Evolutionary conservation across 2,113 vertebrate genomes (phyloP).

Genomic region (Hirundichthys speculiger): DNA sequence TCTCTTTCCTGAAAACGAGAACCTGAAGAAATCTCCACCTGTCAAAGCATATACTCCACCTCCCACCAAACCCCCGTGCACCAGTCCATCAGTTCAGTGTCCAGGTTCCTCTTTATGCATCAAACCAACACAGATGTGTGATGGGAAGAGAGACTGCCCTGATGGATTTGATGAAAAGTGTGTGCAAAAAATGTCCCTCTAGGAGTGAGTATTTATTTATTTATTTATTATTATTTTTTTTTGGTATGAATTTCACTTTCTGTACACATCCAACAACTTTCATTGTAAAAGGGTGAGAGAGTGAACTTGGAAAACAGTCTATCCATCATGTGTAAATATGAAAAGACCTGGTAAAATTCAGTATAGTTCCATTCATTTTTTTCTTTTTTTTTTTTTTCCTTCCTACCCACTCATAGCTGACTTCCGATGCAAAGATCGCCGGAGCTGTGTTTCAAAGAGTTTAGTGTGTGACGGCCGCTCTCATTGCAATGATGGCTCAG

Average conservation of each 20-base stretch:
- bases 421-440: slow-evolving; percentile 80
- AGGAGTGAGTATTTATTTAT: slow-evolving; percentile 74
- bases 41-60: not conserved
- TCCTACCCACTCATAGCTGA: slow-evolving; percentile 23
- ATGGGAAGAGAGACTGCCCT: slow-evolving; percentile 83
- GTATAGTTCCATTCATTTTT: not conserved
- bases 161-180: slow-evolving; percentile 89
- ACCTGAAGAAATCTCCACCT: not conserved
- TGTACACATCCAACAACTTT: too few relatives aligned
- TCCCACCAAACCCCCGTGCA: slow-evolving; percentile 1
- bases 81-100: slow-evolving; percentile 76
- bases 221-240: too few relatives aligned
- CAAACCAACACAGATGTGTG: slow-evolving; percentile 78
- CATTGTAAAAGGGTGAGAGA: too few relatives aligned
- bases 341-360: not conserved
- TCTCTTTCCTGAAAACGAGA: not conserved
- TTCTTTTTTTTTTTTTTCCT: not conserved
- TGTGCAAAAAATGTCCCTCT: slow-evolving; percentile 69
- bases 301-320: too few relatives aligned
- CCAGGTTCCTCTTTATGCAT: slow-evolving; percentile 79
- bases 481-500: slow-evolving; percentile 85
- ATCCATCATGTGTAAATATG: too few relatives aligned
- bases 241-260: too few relatives aligned
- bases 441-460: slow-evolving; percentile 64
- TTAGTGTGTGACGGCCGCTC: slow-evolving; percentile 82